Conservation (phyloP, 1,140 invertebrate species). For the Apis florea region DNA sequence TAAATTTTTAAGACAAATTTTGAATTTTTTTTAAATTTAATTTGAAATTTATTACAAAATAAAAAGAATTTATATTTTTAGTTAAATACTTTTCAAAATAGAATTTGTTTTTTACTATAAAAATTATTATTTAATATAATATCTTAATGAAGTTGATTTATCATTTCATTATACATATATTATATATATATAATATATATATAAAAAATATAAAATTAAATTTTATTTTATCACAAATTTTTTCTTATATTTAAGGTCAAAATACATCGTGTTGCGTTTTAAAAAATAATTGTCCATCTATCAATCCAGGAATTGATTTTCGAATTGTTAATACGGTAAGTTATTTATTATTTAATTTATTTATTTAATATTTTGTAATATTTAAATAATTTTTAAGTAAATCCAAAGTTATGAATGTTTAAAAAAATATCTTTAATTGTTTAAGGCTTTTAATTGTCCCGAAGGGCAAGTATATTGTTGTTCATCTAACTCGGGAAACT, state of each 20-base stretch:
- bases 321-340: slow-evolving; percentile 83
- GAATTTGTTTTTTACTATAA: background rate
- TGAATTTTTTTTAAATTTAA: background rate
- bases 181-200: too few species aligned
- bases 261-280: slow-evolving; percentile 70
- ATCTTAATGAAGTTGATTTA: too few species aligned
- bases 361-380: slow-evolving; percentile 5
- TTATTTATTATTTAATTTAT: background rate
- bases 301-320: slow-evolving; percentile 82
- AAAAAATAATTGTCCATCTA: slow-evolving; percentile 69
- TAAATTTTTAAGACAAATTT: background rate
- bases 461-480: slow-evolving; percentile 80
- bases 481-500: slow-evolving; percentile 42
- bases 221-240: background rate
- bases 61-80: too few species aligned
- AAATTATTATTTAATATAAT: background rate
- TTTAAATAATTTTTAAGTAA: background rate
- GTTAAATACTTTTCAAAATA: background rate
- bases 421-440: slow-evolving; percentile 5
- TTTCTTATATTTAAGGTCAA: slow-evolving; percentile 16
- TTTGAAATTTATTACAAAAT: background rate
- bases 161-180: background rate
- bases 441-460: slow-evolving; percentile 67
- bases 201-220: background rate
- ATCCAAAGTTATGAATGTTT: background rate